Percentiles rank a stretch among this genome's conserved stretches.
These are phyloP conservation scores for Flexamia atlantica DNA, from an alignment of 2,888 invertebrate genomes.

Conservation along the genomic window DNA sequence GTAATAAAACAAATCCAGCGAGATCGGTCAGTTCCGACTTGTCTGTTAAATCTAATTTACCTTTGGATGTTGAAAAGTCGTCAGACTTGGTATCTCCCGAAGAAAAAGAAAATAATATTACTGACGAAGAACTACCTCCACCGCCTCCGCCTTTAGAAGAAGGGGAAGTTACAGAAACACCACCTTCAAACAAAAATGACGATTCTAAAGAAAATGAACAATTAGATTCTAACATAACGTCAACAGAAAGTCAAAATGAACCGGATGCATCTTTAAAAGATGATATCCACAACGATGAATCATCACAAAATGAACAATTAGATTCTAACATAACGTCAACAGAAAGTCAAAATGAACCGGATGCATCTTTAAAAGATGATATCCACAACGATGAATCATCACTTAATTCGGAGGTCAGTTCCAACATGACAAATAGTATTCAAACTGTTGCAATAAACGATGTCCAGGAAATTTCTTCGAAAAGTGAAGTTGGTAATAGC, in stretches of 20 bases:
- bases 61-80: slow-evolving; percentile 49
- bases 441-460: slow-evolving; percentile 3
- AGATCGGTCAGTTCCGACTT: slow-evolving; percentile 43
- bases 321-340: background rate
- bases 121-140: slow-evolving; percentile 32
- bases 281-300: background rate
- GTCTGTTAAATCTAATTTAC: slow-evolving; percentile 35
- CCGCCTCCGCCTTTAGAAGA: slow-evolving; percentile 41
- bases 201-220: background rate
- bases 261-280: slow-evolving; percentile 13
- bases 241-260: background rate
- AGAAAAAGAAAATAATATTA: background rate
- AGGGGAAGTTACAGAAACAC: background rate
- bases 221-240: background rate
- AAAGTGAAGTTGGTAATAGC: background rate
- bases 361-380: slow-evolving; percentile 17
- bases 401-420: slow-evolving; percentile 17
- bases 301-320: background rate
- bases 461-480: background rate
- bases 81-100: slow-evolving; percentile 12
- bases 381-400: background rate
- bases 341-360: slow-evolving; percentile 1
- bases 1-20: slow-evolving; percentile 19
- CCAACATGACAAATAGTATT: background rate
- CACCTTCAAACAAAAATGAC: background rate